Base-by-base conservation (phyloP, 2,888 invertebrate genomes). In the Thymelicus lineola region DNA sequence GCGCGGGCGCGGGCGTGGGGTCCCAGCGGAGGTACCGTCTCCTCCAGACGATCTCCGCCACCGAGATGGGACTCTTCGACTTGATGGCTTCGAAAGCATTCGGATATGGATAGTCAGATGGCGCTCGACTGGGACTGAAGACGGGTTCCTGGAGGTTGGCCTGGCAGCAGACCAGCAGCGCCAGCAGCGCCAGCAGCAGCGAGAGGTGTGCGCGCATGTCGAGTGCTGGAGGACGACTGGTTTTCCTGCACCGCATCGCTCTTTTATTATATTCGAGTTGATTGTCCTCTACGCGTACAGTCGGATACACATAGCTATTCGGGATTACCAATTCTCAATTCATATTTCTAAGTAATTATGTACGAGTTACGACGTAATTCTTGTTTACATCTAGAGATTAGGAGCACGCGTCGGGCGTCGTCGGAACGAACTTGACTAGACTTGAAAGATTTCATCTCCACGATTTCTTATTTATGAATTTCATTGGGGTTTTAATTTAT, bases 241-340 rank as follows among this genome's bases (percentile, higher is more conserved):
- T 71, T 74, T 72, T 68, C 71, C 72, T 70, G 74, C 36, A 35
- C 64, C 67, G 65, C 50, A 62, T 75, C 60, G 28, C 67, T 42
- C 42, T 67, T 66, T 58, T 67, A 67, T 75, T 80, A 77, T 80
- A 82, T 74, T 75, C 75, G 74, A 72, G 74, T 71, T 58, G 70
- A 59, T 53, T 66, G 69, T 35, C 45, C 60, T 61, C 59, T n/a
- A 10, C 57, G 57, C n/a, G 70, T 71, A 70, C 73, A 62, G 69
- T 73, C 38, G n/a, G 63, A 67, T 53, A 42, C 55, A 60, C 38
- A 65, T 38, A 53, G n/a, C 36, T 15, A 5, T 10, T 38, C 69
- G 59, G 59, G 48, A 58, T 15, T 15, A 50, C 50, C 50, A 3
- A 17, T 50, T 17, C 15, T 17, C 50, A 42, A 42, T 12, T 9